Conservation (phyloP, 2,797 vertebrate species). For the Caiman crocodilus region DNA sequence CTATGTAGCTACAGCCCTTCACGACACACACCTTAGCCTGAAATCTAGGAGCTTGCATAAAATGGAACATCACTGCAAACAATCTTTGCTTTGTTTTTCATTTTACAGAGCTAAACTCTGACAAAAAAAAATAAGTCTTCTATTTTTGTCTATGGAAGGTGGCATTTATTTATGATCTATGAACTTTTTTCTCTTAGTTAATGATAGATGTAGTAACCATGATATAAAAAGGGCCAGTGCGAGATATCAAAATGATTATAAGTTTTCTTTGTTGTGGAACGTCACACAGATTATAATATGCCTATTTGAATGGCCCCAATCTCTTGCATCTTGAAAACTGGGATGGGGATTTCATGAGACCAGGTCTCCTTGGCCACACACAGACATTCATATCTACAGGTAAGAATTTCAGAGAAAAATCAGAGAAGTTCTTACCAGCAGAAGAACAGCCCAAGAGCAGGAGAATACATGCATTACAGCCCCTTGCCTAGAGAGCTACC, state of each 20-base stretch:
- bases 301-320: not conserved
- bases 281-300: not conserved
- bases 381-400: not conserved
- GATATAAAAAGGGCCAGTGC: slow-evolving; percentile 37
- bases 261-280: slow-evolving; percentile 30
- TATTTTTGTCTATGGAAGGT: not conserved
- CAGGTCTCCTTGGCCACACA: not conserved
- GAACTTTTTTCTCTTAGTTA: slow-evolving; percentile 27
- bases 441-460: too few relatives aligned
- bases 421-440: not conserved
- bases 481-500: too few relatives aligned
- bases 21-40: not conserved
- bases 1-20: rapidly evolving
- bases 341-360: slow-evolving; percentile 6
- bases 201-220: slow-evolving; percentile 34
- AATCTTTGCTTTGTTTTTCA: not conserved
- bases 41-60: not conserved
- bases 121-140: slow-evolving; percentile 4
- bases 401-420: not conserved
- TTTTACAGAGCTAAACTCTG: not conserved
- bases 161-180: slow-evolving; percentile 18
- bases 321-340: slow-evolving; percentile 15
- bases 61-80: rapidly evolving
- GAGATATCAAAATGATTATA: slow-evolving; percentile 23
- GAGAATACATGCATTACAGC: too few relatives aligned